Conservation (phyloP, 2,888 invertebrate species). For the Eupithecia subfuscata region DNA sequence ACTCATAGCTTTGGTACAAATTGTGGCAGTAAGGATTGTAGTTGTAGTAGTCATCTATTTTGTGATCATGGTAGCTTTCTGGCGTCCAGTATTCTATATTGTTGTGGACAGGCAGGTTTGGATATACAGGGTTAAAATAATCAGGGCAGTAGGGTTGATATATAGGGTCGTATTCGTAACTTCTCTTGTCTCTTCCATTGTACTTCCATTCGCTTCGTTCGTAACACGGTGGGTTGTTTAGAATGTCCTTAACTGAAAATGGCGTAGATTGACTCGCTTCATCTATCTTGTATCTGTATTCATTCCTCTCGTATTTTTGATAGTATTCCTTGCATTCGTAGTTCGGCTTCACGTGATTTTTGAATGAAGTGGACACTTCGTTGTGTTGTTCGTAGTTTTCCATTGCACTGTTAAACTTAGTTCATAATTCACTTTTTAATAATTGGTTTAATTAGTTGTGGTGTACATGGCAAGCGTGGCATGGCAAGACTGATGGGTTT, state of each 20-base stretch:
- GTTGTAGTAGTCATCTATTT: conserved; percentile 71
- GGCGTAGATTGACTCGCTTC: conserved; percentile 65
- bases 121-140: conserved; percentile 66
- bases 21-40: conserved; percentile 74
- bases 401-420: conserved; percentile 59
- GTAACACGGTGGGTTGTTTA: conserved; percentile 69
- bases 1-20: conserved; percentile 68
- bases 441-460: conserved; percentile 69
- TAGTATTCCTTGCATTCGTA: conserved; percentile 68
- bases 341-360: conserved; percentile 65
- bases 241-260: conserved; percentile 77
- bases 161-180: conserved; percentile 63
- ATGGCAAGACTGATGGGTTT: conserved; percentile 76
- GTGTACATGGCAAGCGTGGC: conserved; percentile 68
- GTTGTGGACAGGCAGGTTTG: conserved; percentile 63
- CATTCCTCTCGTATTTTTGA: conserved; percentile 45
- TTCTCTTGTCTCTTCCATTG: conserved; percentile 61
- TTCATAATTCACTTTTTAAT: conserved; percentile 61
- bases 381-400: conserved; percentile 73
- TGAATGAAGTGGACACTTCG: conserved; percentile 71
- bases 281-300: conserved; percentile 63
- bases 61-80: conserved; percentile 68
- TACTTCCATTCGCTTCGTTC: conserved; percentile 73
- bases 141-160: conserved; percentile 68
- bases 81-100: conserved; percentile 73